Evolutionary conservation across 1,140 invertebrate genomes (phyloP), one percentile per base, ranked within the genome.

Genomic region (Vanessa tameamea): DNA sequence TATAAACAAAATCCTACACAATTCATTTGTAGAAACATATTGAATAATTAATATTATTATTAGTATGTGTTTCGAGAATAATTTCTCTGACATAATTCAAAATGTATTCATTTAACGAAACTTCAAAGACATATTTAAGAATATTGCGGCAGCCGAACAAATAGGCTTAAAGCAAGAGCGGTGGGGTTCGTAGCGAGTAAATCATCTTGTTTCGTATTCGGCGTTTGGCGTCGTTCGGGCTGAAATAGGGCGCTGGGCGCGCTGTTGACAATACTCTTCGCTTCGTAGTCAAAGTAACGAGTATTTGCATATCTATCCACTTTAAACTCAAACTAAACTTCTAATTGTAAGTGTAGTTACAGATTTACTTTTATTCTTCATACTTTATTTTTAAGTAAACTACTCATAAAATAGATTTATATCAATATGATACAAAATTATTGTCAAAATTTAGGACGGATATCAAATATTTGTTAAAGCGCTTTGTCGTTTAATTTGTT

Each of bases 201-300:
- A 59, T 26, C 20, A 59, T 23, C 20, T 59, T 59, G 55, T 53
- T 53, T 53, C 15, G 51, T 50, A 50, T 50, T 16, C 50, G 53
- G 20, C 12, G 55, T 26, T 59, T 3, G 55, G 55, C 23, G 23
- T 13, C 20, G 57, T 13, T 3, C 11, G 48, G 20, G 23, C 57
- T 61, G 23, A 61, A 61, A 61, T 61, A 61, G 57, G 57, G 20
- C 57, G n/a, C 2, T 43, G 57, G 57, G 57, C 57, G 57, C 57
- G 57, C 23, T 61, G 57, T 61, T 61, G 57, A 61, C 57, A 61
- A 16, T 61, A 61, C 57, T 61, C 57, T 61, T 37, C 57, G 31
- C 26, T 57, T 7, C 37, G 15, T n/a, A 23, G 16, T 57, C 7
- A 20, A 57, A 61, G 57, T 31, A 37, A 61, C 57, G 26, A 61